Evolutionary conservation across 2,888 invertebrate species (phyloP), one percentile per base, ranked within the genome.

Genomic region (Eupithecia pulchellata): DNA sequence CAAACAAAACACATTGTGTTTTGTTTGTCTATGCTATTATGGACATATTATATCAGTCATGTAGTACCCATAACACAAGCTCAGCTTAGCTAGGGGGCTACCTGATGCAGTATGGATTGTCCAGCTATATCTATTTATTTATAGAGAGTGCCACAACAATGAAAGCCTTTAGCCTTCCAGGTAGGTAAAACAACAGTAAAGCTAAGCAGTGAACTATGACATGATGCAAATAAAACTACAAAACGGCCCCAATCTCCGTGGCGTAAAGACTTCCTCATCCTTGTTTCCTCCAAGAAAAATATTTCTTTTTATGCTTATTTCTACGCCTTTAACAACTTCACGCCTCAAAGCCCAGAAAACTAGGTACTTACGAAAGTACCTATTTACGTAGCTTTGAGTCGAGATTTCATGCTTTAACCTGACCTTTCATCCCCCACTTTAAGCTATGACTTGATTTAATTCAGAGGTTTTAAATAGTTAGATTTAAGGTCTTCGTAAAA

Each of bases 401-500:
- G 25, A 25, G 52, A 52, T 52, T 52, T 52, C 25, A 52, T 25
- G 25, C 52, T 52, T 20, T 25, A 25, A 25, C 25, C 32, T 32
- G n/a, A 29, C 30, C 58, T 30, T 60, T 32, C 30, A 60, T 30
- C 4, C 30, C 32, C 11, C 3, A 32, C 58, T 30, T 30, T 52
- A 25, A 60, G 30, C n/a, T 58, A 30, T 58, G n/a, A n/a, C 4
- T 32, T n/a, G 58, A 60, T 60, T 60, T 60, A 60, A 60, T 60
- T 60, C 9, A n/a, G 25, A 13, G 25, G 58, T 60, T 30, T 60
- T 32, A 29, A 29, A 30, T 60, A 52, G 52, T 52, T 52, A 60
- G 58, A 60, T 60, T 60, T 60, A 60, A 30, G 29, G 32, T 32
- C 58, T 17, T 60, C 58, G 11, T 60, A 58, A 58, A 58, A 58